A percentile compares a stretch with the other conserved stretches of the same genome.
Conservation (phyloP, 2,113 vertebrate genomes). For the Daphoenositta chrysoptera region DNA sequence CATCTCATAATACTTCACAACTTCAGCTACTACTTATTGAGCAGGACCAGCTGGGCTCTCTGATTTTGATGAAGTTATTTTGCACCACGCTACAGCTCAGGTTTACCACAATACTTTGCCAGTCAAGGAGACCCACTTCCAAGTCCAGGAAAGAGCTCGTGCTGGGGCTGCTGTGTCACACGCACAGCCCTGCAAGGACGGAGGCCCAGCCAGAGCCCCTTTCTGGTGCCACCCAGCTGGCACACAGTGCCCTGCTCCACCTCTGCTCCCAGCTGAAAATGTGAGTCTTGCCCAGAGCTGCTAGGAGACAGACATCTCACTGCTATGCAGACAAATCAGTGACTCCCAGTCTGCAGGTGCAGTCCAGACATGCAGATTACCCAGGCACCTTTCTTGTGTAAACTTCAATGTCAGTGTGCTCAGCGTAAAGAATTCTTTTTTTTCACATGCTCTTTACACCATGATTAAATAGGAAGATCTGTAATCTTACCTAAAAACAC, state of each 20-base stretch:
- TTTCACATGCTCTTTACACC: background rate
- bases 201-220: background rate
- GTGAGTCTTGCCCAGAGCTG: background rate
- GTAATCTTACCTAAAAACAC: background rate
- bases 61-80: background rate
- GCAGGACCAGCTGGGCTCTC: background rate
- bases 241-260: fast-evolving
- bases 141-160: fast-evolving
- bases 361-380: background rate
- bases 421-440: background rate
- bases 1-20: background rate
- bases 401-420: background rate
- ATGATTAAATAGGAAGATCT: background rate
- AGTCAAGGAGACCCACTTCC: fast-evolving
- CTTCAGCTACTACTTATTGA: background rate
- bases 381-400: background rate
- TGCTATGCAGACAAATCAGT: background rate
- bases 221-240: background rate
- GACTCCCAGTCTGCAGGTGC: background rate
- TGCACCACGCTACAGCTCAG: background rate
- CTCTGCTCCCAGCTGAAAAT: background rate
- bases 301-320: fast-evolving
- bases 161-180: background rate
- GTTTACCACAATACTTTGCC: background rate
- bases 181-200: background rate